Percentiles rank a stretch among this genome's conserved stretches.
phyloP scores from a whole-genome alignment of 2,797 vertebrate genomes.

The Gobio occitaniae region DNA sequence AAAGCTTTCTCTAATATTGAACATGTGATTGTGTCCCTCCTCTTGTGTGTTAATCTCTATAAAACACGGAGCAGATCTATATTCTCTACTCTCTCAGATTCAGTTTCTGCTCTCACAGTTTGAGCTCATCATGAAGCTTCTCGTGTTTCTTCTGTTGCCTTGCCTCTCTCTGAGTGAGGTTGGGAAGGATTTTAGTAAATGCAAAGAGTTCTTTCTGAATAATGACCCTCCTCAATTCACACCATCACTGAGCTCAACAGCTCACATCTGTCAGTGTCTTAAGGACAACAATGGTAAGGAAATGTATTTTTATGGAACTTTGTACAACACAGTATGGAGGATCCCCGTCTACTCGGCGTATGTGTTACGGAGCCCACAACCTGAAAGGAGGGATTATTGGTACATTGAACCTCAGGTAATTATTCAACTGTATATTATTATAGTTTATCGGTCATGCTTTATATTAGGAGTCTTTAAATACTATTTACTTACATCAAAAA shows the following conservation, averaged over 20 bases:
- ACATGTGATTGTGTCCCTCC: not conserved
- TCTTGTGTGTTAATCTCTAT: not conserved
- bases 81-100: not conserved
- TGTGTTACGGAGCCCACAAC: fast-evolving
- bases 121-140: not conserved
- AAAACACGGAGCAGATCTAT: not conserved
- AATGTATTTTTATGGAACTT: not conserved
- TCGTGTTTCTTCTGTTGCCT: not conserved
- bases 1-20: too few relatives aligned
- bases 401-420: not conserved
- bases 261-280: not conserved
- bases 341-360: not conserved
- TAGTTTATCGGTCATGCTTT: too few relatives aligned
- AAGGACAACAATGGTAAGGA: fast-evolving
- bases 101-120: not conserved
- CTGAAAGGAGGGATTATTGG: not conserved
- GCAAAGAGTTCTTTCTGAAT: not conserved
- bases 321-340: not conserved
- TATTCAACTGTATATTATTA: too few relatives aligned
- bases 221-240: not conserved
- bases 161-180: not conserved
- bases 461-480: too few relatives aligned
- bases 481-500: too few relatives aligned
- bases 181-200: fast-evolving
- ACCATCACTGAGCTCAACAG: too few relatives aligned